Base-by-base conservation (phyloP, 2,113 vertebrate species). In the Chinchilla lanigera region DNA sequence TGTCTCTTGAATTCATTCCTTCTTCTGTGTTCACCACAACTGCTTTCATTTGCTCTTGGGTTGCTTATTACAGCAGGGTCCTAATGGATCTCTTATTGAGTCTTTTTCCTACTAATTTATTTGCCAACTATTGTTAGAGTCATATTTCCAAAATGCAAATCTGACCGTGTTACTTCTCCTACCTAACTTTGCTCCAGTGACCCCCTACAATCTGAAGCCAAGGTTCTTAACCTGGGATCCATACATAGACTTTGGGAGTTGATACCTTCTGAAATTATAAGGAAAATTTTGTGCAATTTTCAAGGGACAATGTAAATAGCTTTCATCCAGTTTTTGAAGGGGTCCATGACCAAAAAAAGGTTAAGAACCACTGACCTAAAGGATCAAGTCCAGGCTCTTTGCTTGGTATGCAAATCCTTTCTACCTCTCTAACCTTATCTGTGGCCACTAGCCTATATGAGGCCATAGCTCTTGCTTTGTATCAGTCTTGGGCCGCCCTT, bases 281-380 rank as follows among this genome's bases (percentile, higher is more conserved):
- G 63, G 50, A 85, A 78, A 93, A 28, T 11, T 41, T 47, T 89
- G 71, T 86, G 24, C 86, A 80, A 87, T 58, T 95, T 94, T 30
- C 88, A 83, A 90, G 30, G 73, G 35, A 84, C 6, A 91, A 13
- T 86, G 8, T 84, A 77, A 41, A 97, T 4, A 86, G 90, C 26
- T 96, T 93, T 95, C n/a, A 80, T 58, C 35, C 77, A 52, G 86
- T 86, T 92, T 96, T 89, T 52, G 30, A 67, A 52, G 30, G 30
- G 16, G 60, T 86, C 50, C 81, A 50, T 8, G 41, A 86, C 6
- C 28, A 71, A 95, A 84, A 84, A 67, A 78, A 86, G 35, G 17
- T 92, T 78, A 94, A 83, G 71, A 97, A 95, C 47, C 47, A 96
- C 84, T 95, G 83, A 82, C 30, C 28, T 89, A 73, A 93, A 95